Evolutionary conservation across 2,797 vertebrate genomes (phyloP).

Genomic region (Platyrinchus mystaceus): DNA sequence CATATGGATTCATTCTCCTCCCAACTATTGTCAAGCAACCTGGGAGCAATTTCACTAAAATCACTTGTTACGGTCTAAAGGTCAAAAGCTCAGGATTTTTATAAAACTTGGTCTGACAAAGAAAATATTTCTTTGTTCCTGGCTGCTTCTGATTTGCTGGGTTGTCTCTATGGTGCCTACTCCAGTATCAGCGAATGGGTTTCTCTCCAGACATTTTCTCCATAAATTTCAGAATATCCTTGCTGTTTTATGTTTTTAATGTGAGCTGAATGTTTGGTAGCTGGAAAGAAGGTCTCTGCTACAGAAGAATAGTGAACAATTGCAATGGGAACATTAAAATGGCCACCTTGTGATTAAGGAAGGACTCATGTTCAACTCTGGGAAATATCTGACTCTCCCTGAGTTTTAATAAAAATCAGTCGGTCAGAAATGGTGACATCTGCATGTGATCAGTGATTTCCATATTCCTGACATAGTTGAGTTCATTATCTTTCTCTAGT

Average conservation of each 20-base stretch:
- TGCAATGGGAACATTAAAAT: not conserved
- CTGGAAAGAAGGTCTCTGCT: not conserved
- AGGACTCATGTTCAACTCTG: not conserved
- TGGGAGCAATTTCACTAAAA: constrained; percentile 38
- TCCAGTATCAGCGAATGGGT: not conserved
- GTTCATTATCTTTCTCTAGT: not conserved
- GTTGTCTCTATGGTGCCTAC: not conserved
- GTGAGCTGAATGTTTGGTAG: constrained; percentile 12
- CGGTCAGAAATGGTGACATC: not conserved
- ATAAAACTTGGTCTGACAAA: constrained; percentile 14
- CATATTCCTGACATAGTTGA: not conserved
- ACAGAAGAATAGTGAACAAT: not conserved
- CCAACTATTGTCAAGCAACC: constrained; percentile 8
- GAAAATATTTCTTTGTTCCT: constrained; percentile 1
- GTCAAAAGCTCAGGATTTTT: constrained; percentile 34
- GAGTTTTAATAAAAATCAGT: constrained; percentile 22
- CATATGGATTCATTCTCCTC: constrained; percentile 39
- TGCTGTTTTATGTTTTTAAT: not conserved
- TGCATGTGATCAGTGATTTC: not conserved
- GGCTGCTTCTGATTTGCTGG: not conserved
- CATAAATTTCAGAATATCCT: not conserved
- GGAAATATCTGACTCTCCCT: not conserved
- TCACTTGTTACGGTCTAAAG: not conserved
- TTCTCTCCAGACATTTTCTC: not conserved
- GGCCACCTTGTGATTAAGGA: not conserved